phyloP scores from a whole-genome alignment of 2,888 invertebrate genomes.

The Stenodera caucasica region DNA sequence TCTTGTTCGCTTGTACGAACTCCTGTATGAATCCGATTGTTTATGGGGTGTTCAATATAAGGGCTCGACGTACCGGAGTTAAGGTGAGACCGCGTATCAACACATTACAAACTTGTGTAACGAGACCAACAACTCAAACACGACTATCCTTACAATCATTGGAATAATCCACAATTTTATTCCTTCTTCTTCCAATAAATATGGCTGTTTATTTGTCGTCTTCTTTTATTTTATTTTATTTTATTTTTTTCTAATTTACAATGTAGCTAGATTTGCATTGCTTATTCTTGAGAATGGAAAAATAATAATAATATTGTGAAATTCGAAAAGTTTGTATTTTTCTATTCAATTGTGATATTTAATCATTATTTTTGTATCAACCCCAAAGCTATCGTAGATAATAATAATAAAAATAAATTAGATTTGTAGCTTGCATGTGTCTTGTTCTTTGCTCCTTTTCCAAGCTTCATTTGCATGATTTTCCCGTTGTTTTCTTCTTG shows the following conservation, averaged over 20 bases:
- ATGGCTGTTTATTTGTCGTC: neutral
- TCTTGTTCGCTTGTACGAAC: constrained; percentile 94
- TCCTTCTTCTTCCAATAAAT: neutral
- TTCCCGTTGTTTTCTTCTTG: no score
- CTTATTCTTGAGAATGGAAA: no score
- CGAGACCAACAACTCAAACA: constrained; percentile 50
- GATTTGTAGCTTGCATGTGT: neutral
- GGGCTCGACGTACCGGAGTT: constrained; percentile 55
- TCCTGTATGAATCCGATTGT: constrained; percentile 97
- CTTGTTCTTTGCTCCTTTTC: neutral
- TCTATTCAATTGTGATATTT: neutral
- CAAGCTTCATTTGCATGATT: no score
- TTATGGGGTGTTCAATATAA: constrained; percentile 85
- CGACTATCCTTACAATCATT: constrained; percentile 45
- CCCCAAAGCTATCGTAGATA: neutral
- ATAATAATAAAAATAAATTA: neutral
- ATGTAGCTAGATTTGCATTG: neutral
- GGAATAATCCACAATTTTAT: constrained; percentile 33
- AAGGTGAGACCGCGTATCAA: constrained; percentile 54
- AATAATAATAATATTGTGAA: no score
- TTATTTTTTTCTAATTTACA: neutral
- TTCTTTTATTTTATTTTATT: constrained; percentile 1
- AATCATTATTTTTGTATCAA: neutral
- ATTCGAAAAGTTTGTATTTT: neutral
- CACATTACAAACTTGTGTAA: constrained; percentile 33